A percentile compares a stretch with the other conserved stretches of the same genome.
These are phyloP conservation scores for Danaus plexippus DNA, from an alignment of 1,140 invertebrate species.

Conservation along the genomic window DNA sequence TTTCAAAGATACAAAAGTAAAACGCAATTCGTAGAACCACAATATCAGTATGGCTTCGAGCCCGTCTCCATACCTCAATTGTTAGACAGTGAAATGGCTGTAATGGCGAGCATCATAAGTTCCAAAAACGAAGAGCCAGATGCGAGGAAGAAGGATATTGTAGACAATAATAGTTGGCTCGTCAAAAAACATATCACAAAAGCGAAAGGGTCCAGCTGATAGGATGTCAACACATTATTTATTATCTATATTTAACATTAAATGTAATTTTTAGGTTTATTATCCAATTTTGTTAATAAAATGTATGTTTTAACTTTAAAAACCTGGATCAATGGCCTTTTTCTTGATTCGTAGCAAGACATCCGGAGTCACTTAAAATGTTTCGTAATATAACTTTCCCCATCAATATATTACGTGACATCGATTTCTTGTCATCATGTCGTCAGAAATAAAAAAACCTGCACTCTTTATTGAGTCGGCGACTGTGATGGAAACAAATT, in stretches of 20 bases:
- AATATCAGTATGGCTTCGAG: slow-evolving; percentile 67
- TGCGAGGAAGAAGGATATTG: slow-evolving; percentile 53
- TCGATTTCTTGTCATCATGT: slow-evolving; percentile 36
- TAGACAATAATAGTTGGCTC: slow-evolving; percentile 61
- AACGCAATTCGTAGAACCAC: slow-evolving; percentile 59
- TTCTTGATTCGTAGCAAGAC: too few species aligned
- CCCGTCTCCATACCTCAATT: slow-evolving; percentile 45
- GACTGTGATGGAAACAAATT: slow-evolving; percentile 32
- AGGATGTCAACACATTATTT: slow-evolving; percentile 22
- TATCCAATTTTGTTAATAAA: slow-evolving; percentile 2
- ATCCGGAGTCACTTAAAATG: slow-evolving; percentile 10
- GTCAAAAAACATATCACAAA: slow-evolving; percentile 55
- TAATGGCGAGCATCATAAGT: slow-evolving; percentile 53
- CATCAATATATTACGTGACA: slow-evolving; percentile 56
- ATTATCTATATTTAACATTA: slow-evolving; percentile 14
- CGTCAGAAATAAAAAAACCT: slow-evolving; percentile 41
- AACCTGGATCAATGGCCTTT: too few species aligned
- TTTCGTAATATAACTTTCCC: slow-evolving; percentile 57
- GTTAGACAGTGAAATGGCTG: slow-evolving; percentile 44
- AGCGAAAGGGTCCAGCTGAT: slow-evolving; percentile 43
- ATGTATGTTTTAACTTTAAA: too few species aligned
- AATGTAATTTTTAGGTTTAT: slow-evolving; percentile 12
- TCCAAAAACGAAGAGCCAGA: slow-evolving; percentile 53
- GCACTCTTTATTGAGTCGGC: slow-evolving; percentile 36
- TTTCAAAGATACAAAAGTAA: slow-evolving; percentile 37